Percentiles rank a stretch among this genome's conserved stretches.
phyloP scores from a whole-genome alignment of 2,888 invertebrate species.

The Polyommatus iphigenia region DNA sequence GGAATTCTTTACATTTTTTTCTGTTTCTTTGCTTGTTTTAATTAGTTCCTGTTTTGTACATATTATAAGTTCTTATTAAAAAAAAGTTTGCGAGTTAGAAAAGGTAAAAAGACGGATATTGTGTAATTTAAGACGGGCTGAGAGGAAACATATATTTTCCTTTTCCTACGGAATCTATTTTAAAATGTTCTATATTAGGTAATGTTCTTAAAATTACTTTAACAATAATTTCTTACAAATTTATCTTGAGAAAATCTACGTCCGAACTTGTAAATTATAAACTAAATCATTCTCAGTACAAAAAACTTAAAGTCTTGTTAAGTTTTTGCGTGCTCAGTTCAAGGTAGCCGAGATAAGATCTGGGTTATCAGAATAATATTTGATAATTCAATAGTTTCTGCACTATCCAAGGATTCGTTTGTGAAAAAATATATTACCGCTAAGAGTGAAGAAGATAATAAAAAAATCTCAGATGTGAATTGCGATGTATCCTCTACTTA shows the following conservation, averaged over 20 bases:
- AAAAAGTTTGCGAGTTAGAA: not conserved
- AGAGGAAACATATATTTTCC: not conserved
- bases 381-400: constrained; percentile 1
- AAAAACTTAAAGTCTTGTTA: not conserved
- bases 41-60: not conserved
- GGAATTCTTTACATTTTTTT: not conserved
- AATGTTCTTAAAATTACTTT: not conserved
- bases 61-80: no score
- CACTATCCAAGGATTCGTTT: not conserved
- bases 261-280: not conserved
- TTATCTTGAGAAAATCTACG: not conserved
- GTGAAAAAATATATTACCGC: not conserved
- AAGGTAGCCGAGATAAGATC: constrained; percentile 1
- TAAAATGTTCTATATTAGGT: not conserved
- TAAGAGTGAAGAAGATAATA: not conserved
- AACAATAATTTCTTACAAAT: not conserved
- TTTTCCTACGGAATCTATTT: not conserved
- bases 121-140: not conserved
- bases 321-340: not conserved
- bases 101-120: not conserved
- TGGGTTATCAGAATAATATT: constrained; percentile 4
- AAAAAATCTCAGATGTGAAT: not conserved
- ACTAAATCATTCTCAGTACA: not conserved
- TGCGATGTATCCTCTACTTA: not conserved
- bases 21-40: not conserved